Evolutionary conservation across 2,113 vertebrate species (phyloP), one percentile per base, ranked within the genome.

Genomic region (Trogon melanurus): DNA sequence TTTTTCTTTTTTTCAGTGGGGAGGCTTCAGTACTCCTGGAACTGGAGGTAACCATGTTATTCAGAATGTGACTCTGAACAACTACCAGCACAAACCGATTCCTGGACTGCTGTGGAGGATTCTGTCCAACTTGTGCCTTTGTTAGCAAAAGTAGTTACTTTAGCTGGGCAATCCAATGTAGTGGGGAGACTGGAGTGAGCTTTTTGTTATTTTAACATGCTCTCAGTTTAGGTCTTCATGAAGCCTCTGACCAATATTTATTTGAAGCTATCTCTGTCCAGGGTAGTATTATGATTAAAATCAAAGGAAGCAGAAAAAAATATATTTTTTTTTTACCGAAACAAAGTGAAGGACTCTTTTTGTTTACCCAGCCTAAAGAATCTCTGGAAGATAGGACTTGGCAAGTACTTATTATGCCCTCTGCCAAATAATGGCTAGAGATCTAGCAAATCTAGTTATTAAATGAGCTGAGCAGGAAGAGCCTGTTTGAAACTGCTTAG

Each of bases 391-490:
- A 72, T 71, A 88, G 48, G 57, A 91, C 57, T 83, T 95, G 87
- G 78, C 69, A 95, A 70, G 32, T 51, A 21, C 27, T 41, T 73
- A 11, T 38, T 75, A 34, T 73, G 44, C 23, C 47, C 58, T 86
- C 36, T 87, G 84, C 89, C 87, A 95, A 87, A 75, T 62, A 91
- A 79, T 78, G 41, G 5, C 1, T 69, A 67, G 57, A 88, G 53
- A 95, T 90, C 18, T 79, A 94, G 72, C 82, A 81, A 93, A 91
- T 88, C 79, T 78, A 80, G 89, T 93, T 91, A 80, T 80, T 90
- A 90, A 88, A 90, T 91, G 64, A 88, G 82, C 67, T 88, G 54
- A 87, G 92, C 92, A 92, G 76, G 92, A 93, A 85, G 13, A 94
- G 54, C 87, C 67, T 88, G 80, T 92, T 95, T 95, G 74, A 85